Base-by-base conservation (phyloP, 2,797 vertebrate species). In the Australoheros facetus region DNA sequence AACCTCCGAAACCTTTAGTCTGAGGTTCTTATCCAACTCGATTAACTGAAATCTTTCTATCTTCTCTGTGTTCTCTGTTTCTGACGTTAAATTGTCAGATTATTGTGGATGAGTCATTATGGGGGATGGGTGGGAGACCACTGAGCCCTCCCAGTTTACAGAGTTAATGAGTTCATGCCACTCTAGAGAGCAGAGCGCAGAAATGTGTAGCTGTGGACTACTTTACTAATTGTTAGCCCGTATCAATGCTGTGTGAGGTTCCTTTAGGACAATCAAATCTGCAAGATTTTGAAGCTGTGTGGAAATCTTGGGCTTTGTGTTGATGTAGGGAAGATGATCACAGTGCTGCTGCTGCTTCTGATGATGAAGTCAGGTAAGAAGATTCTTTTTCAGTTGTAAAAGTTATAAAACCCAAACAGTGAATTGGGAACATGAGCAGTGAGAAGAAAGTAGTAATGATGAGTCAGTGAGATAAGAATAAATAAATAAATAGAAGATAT, bases 311-410 rank as follows among this genome's bases (percentile, higher is more conserved):
- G 19, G 5, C 42, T 45, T 77, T n/a, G 8, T 6, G 0, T 42
- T 55, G 16, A 45, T 56, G 26, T 56, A 23, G 19, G 70, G 53
- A 83, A 60, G 56, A 89, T 87, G 70, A 66, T 78, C 1, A 2
- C 17, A 34, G 2, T 77, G 16, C 53, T 89, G 56, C 53, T 89
- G 56, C 7, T 87, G 55, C 13, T 84, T 72, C 37, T 90, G 23
- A 76, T 80, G 5, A 1, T 86, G 19, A 71, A 4, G 5, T 4
- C 58, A 72, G 83, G 88, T 91, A 79, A 80, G 82, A 6, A 75
- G 28, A 34, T 23, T 16, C 1, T 19, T 56, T 74, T 59, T 62
- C 0, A 58, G 28, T 28, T 28, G 28, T 28, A 28, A 28, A 28
- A 28, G 28, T 28, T 12, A 7, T 48, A 51, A 30, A 42, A 51